A percentile compares a stretch with the other conserved stretches of the same genome.
Conservation (phyloP, 1,140 invertebrate genomes). For the Pectinophora gossypiella region DNA sequence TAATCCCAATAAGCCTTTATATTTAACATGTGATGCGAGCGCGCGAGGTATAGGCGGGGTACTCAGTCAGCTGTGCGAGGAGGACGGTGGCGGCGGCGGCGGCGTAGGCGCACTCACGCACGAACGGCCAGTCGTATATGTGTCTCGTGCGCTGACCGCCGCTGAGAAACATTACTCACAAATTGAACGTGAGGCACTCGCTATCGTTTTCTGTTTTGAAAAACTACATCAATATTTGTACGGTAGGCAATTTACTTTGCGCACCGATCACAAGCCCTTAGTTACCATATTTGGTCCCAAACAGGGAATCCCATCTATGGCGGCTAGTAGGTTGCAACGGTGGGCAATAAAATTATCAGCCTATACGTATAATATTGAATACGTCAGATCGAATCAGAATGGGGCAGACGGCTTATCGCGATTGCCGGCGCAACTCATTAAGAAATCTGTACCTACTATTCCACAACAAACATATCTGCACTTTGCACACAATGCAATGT, state of each 20-base stretch:
- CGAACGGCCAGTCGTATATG: neutral
- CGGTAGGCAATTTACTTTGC: slow-evolving; percentile 20
- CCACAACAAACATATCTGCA: slow-evolving; percentile 8
- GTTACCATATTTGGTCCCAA: slow-evolving; percentile 45
- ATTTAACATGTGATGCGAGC: neutral
- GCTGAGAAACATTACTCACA: neutral
- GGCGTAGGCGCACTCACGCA: no score
- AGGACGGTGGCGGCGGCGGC: no score
- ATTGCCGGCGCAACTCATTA: neutral
- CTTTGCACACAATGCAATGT: neutral
- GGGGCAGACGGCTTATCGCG: slow-evolving; percentile 2
- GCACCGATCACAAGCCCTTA: slow-evolving; percentile 18
- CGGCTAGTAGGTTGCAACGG: no score
- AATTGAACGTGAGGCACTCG: neutral
- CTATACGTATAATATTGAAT: slow-evolving; percentile 34
- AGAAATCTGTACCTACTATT: neutral
- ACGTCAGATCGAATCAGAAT: slow-evolving; percentile 6
- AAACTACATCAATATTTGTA: neutral
- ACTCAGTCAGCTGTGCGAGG: neutral
- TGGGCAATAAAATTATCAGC: slow-evolving; percentile 32
- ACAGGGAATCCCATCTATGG: no score
- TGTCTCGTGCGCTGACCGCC: neutral
- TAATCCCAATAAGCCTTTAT: neutral
- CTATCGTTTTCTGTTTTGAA: neutral
- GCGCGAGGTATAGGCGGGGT: neutral